Evolutionary conservation across 2,888 invertebrate genomes (phyloP), one percentile per base, ranked within the genome.

Genomic region (Morpho deidamia): DNA sequence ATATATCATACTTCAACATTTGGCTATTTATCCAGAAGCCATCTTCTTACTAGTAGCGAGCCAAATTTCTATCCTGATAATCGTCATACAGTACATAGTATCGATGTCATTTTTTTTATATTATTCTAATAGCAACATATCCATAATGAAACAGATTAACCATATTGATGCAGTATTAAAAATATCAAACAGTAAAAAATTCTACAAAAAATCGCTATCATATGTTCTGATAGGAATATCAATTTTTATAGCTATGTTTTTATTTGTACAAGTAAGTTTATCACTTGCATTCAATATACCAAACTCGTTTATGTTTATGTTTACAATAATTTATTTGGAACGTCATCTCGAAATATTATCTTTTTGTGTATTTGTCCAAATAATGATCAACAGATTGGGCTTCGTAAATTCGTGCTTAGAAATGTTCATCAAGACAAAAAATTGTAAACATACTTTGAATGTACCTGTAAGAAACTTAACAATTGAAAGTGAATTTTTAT

Each of bases 51-150:
- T 14, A 1, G 52, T 61, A 2, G 60, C 73, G 23, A 65, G 71
- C 2, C 66, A 70, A 50, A 44, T 76, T 11, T 73, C 72, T 0
- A 59, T 67, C 9, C 35, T 72, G 10, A 62, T 76, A 0, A 66
- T 71, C 7, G 47, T 78, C 1, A 43, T 72, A 12, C 72, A 81
- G 53, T 74, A 72, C 39, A 52, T 67, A 0, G 61, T 66, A 4
- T 67, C 72, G 2, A 54, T 72, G n/a, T 56, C 64, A 37, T 62
- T 71, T 8, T 63, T 68, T 7, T 71, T 74, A 40, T 44, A 70
- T 9, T 66, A 73, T 7, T 66, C 65, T 33, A 59, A 65, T 7
- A 61, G 60, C 1, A 72, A 70, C 42, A 70, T 74, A 32, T 44
- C 58, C 7, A 68, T 78, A n/a, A 47, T 78, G 1, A 64, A 59